phyloP scores from a whole-genome alignment of 2,113 vertebrate genomes.

The Zapus hudsonius region DNA sequence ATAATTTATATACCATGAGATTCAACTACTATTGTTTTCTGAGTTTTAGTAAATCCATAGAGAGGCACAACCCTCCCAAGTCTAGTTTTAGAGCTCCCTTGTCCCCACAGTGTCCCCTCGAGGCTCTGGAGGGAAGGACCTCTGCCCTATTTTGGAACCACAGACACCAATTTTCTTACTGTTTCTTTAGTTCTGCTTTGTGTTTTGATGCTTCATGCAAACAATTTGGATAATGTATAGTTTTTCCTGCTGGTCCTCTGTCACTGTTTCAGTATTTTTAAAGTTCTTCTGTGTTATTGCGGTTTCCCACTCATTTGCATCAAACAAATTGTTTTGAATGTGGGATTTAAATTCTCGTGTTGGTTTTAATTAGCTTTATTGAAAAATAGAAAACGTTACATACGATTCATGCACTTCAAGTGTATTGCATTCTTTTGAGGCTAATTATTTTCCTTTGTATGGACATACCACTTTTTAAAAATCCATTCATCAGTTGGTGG shows the following conservation, averaged over 20 bases:
- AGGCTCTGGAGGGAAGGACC: too few species aligned
- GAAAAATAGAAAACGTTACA: neutral
- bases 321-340: neutral
- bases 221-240: neutral
- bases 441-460: too few species aligned
- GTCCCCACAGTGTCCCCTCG: neutral
- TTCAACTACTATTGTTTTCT: neutral
- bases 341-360: neutral
- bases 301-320: neutral
- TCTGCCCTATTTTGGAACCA: neutral
- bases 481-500: too few species aligned
- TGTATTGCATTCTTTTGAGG: neutral
- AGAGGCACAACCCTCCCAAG: neutral
- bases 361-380: neutral
- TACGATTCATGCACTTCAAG: neutral
- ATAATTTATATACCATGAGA: neutral
- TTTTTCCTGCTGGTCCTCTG: neutral
- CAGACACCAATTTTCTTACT: neutral
- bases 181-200: neutral
- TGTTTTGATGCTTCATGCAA: neutral
- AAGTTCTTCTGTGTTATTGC: neutral
- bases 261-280: neutral
- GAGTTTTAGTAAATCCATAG: neutral
- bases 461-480: too few species aligned
- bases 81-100: neutral